phyloP scores from a whole-genome alignment of 2,888 invertebrate genomes.

The Malthinus flaveolus region DNA sequence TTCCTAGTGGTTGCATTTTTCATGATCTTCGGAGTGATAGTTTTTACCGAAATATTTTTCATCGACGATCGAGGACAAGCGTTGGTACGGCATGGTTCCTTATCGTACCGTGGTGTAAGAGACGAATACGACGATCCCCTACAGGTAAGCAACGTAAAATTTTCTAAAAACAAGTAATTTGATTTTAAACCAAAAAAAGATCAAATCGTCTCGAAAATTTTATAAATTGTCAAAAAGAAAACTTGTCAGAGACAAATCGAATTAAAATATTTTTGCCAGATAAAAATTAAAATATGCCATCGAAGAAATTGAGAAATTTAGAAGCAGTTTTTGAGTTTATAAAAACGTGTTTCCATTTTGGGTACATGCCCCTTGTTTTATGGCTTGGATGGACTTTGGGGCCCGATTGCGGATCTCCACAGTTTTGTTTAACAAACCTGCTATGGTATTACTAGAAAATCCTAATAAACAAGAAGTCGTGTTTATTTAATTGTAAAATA shows the following conservation, averaged over 20 bases:
- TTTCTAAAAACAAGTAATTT: not conserved
- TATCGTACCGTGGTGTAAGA: conserved; percentile 56
- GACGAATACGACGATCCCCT: conserved; percentile 73
- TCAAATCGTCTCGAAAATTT: not conserved
- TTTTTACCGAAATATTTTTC: conserved; percentile 81
- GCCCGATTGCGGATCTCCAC: conserved; percentile 36
- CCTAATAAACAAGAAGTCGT: not conserved
- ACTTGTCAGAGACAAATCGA: not conserved
- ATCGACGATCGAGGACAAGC: conserved; percentile 66
- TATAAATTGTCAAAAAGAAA: not conserved
- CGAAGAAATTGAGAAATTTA: conserved; percentile 28
- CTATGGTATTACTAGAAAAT: conserved; percentile 34
- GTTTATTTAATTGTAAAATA: not conserved
- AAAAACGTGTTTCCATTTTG: conserved; percentile 34
- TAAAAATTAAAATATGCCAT: conserved; percentile 12
- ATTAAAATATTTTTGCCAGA: not conserved
- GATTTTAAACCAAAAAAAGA: not conserved
- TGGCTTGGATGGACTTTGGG: conserved; percentile 40
- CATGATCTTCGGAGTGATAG: conserved; percentile 84
- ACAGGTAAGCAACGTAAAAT: conserved; percentile 43
- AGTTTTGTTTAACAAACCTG: conserved; percentile 38
- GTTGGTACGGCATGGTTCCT: conserved; percentile 58
- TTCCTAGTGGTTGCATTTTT: conserved; percentile 90
- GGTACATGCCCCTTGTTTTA: conserved; percentile 36
- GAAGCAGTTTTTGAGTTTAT: conserved; percentile 30